Percentiles rank a stretch among this genome's conserved stretches.
phyloP scores from a whole-genome alignment of 2,797 vertebrate species.

The Typhlichthys eigenmanni region DNA sequence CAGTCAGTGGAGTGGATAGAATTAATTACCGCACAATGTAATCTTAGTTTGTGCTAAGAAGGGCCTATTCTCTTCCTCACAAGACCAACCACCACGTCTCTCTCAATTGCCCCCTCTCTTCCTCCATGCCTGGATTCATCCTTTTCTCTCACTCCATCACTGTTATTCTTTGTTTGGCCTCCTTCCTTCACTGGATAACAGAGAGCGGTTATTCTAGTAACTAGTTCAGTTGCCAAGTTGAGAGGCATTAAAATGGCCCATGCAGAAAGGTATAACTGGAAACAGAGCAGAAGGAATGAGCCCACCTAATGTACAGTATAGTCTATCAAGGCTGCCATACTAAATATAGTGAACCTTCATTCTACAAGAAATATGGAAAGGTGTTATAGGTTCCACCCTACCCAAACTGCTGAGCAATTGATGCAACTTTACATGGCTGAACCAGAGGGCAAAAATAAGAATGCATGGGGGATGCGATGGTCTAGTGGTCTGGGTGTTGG shows the following conservation, averaged over 20 bases:
- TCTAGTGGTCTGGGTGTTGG: too few relatives aligned
- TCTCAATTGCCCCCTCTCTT: conserved; percentile 13
- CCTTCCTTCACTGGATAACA: conserved; percentile 7
- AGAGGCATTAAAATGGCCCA: not conserved
- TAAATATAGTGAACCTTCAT: too few relatives aligned
- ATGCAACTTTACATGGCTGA: too few relatives aligned
- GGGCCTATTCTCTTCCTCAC: conserved; percentile 45
- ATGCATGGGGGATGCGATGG: too few relatives aligned
- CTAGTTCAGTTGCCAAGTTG: too few relatives aligned
- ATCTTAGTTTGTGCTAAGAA: conserved; percentile 46
- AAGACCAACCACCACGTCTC: conserved; percentile 34
- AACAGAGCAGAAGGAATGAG: too few relatives aligned
- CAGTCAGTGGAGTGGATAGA: conserved; percentile 40
- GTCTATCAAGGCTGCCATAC: too few relatives aligned
- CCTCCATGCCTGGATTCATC: conserved; percentile 13
- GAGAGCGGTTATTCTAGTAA: not conserved
- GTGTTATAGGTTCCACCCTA: too few relatives aligned
- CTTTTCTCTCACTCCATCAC: not conserved
- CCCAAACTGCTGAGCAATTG: too few relatives aligned
- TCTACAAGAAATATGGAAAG: too few relatives aligned
- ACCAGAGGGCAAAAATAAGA: too few relatives aligned
- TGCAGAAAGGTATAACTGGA: not conserved
- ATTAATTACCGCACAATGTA: conserved; percentile 37
- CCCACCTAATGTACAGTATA: too few relatives aligned
- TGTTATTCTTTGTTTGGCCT: not conserved